A percentile compares a stretch with the other conserved stretches of the same genome.
These are phyloP conservation scores for Congeria kusceri DNA, from an alignment of 2,888 invertebrate species.

Conservation along the genomic window DNA sequence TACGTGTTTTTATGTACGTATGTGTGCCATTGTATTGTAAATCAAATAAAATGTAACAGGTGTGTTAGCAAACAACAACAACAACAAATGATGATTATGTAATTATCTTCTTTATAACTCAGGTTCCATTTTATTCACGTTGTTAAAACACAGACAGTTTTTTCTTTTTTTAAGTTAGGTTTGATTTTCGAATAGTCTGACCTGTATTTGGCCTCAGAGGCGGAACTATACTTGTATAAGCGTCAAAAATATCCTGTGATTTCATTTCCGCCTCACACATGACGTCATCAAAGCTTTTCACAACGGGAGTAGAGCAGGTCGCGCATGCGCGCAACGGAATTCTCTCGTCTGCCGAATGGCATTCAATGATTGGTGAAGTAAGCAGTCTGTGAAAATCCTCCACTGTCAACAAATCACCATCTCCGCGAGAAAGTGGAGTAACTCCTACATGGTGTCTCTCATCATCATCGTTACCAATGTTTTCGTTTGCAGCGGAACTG, in stretches of 20 bases:
- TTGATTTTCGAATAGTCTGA: constrained; percentile 17
- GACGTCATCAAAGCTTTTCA: neutral
- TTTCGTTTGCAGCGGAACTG: no score
- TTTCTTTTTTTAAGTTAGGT: neutral
- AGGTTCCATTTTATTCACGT: no score
- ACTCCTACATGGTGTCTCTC: no score
- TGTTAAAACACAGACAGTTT: no score
- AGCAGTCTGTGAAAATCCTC: constrained; percentile 19
- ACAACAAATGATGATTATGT: no score
- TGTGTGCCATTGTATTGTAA: no score
- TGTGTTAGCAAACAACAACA: no score
- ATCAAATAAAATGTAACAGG: no score
- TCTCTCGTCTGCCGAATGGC: constrained; percentile 9
- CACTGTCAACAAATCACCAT: neutral
- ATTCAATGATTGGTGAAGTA: constrained; percentile 23
- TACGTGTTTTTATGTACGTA: no score
- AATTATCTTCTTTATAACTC: no score
- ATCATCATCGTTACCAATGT: no score
- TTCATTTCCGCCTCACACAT: neutral
- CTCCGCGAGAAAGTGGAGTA: no score
- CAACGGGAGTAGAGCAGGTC: neutral
- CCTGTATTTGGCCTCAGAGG: constrained; percentile 49
- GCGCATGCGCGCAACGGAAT: constrained; percentile 4
- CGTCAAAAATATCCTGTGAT: neutral
- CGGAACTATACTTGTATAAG: constrained; percentile 37